Base-by-base conservation (phyloP, 2,113 vertebrate genomes). In the Nannospalax galili region DNA sequence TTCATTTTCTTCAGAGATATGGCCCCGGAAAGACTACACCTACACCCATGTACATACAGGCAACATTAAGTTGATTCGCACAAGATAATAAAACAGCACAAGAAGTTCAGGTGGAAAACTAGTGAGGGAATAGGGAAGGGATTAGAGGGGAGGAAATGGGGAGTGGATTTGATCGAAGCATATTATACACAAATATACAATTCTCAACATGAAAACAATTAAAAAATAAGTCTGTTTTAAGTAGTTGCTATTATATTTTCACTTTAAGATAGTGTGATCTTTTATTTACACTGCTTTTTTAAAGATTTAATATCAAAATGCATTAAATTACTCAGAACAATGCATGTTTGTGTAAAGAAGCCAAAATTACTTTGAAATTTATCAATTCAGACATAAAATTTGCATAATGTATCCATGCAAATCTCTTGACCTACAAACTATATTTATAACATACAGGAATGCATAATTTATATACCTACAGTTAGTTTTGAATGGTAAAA, bases 361-460 rank as follows among this genome's bases (percentile, higher is more conserved):
- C 28, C 79, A 75, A 91, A 88, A 80, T 70, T 85, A 93, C 2
- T n/a, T 72, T 56, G 22, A 28, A 93, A 90, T 77, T 81, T 90
- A 45, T 93, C 32, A 92, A 73, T 62, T 89, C 40, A 95, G 28
- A 48, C 22, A 88, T 65, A 80, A 92, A 95, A 58, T 72, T 84
- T 79, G 0, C 24, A 70, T 75, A n/a, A 40, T 52, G 16, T 79
- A 35, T 20, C 48, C 62, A 26, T 56, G 56, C 65, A 89, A 93
- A 88, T 37, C 1, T 9, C 65, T 74, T 87, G 12, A 62, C 52
- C 28, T 72, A 67, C 2, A 78, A 1, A 85, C 20, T 91, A 56
- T 88, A 64, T 73, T 90, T 87, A 64, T 2, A 88, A 37, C 3
- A 64, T 40, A 77, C 5, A 37, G 40, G 1, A 65, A 2, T 67